These are phyloP conservation scores for Emydura subglobosa DNA, from an alignment of 2,113 vertebrate species.

Conservation along the genomic window DNA sequence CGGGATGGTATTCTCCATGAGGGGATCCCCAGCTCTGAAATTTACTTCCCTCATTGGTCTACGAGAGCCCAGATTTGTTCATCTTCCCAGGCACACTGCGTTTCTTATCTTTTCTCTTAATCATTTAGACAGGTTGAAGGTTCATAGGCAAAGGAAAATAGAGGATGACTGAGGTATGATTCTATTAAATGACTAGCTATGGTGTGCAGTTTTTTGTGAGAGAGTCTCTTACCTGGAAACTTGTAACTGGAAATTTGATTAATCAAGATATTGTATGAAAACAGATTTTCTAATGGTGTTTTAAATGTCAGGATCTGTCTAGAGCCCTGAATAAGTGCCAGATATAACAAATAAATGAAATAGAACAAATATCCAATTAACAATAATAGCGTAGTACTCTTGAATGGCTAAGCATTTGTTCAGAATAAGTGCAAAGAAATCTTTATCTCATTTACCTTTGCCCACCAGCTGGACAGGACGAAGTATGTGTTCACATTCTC, in stretches of 20 bases:
- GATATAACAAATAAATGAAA: background rate
- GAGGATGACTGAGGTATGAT: background rate
- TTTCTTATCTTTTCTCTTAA: background rate
- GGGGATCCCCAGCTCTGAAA: background rate
- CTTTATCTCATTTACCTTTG: slow-evolving; percentile 86
- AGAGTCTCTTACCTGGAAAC: background rate
- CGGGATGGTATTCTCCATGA: background rate
- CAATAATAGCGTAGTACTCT: background rate
- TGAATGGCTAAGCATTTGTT: background rate
- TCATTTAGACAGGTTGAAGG: background rate
- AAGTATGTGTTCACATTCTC: slow-evolving; percentile 99
- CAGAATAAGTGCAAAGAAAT: background rate
- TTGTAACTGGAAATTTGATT: background rate
- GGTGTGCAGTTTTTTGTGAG: background rate
- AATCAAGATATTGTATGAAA: background rate
- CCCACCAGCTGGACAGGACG: slow-evolving; percentile 99
- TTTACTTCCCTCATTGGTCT: background rate
- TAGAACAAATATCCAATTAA: background rate
- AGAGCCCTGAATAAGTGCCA: background rate
- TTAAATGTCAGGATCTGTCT: background rate
- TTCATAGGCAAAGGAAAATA: background rate
- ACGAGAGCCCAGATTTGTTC: background rate
- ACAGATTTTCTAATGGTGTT: background rate
- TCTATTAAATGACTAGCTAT: background rate
- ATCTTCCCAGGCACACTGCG: background rate